Evolutionary conservation across 1,140 invertebrate species (phyloP), one percentile per base, ranked within the genome.

Genomic region (Dendrolimus kikuchii): DNA sequence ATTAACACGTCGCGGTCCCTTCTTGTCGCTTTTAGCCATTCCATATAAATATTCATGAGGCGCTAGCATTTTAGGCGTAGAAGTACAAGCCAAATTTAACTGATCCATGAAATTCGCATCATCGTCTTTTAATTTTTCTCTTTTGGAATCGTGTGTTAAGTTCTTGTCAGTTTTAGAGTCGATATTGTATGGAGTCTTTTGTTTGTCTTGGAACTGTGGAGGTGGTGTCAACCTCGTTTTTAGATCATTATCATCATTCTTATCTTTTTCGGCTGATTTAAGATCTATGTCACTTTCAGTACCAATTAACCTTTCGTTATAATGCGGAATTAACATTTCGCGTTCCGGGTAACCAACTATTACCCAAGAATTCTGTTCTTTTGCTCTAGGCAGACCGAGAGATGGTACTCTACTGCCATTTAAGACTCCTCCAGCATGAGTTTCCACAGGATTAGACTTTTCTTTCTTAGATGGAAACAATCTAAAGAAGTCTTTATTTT

Each of bases 51-150:
- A 82, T 45, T 87, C 82, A 37, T 77, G 71, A 46, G 81, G 77
- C 44, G 77, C 69, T 46, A 88, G 59, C 71, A 85, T 83, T 74
- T 88, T 88, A 44, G 87, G 87, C 48, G 87, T 88, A 0, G 87
- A 88, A 2, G 82, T 87, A 62, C 83, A 88, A 43, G 77, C 83
- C 55, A 84, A 59, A 64, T 87, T 79, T 59, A 87, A 61, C 57
- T 86, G 82, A 51, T 88, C 86, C 42, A 59, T 62, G 46, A 87
- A 88, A 53, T 81, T 72, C 9, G 79, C 60, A 40, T 83, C 78
- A 5, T 68, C 74, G 6, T 74, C 68, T 79, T 86, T 86, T 78
- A 86, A 85, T 54, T 86, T 86, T 55, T 85, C 83, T 56, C 81
- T 69, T 69, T 86, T 86, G 6, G 83, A 77, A 53, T 86, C 83